A percentile compares a stretch with the other conserved stretches of the same genome.
These are phyloP conservation scores for Paramormyrops hopkinsi DNA, from an alignment of 2,797 vertebrate genomes.

Conservation along the genomic window DNA sequence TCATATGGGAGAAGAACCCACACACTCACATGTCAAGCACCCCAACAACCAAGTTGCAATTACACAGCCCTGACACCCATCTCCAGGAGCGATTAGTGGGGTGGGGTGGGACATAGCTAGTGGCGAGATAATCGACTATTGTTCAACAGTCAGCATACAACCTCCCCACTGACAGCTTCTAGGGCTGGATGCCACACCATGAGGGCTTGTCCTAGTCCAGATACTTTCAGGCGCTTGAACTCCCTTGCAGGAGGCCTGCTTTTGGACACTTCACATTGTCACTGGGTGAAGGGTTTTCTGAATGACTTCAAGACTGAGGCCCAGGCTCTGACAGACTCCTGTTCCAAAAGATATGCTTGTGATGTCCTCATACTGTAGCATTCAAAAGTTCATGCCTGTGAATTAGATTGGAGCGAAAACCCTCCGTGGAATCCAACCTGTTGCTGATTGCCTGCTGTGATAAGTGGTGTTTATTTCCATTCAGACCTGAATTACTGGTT, in stretches of 20 bases:
- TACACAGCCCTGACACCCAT: constrained; percentile 20
- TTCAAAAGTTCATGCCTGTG: not conserved
- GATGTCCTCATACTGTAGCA: not conserved
- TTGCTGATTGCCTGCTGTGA: not conserved
- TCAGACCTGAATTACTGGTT: not conserved
- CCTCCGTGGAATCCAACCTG: not conserved
- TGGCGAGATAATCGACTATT: constrained; percentile 43
- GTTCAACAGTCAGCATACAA: constrained; percentile 30
- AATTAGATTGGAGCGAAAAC: not conserved
- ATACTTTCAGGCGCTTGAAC: not conserved
- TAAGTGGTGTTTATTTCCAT: not conserved
- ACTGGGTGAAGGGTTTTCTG: not conserved
- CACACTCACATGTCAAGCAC: not conserved
- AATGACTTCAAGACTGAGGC: not conserved
- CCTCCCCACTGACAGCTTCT: constrained; percentile 25
- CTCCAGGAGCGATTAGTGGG: not conserved
- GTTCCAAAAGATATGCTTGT: not conserved
- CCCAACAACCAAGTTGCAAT: constrained; percentile 29
- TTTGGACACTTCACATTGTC: not conserved
- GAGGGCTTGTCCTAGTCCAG: not conserved
- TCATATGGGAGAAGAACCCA: not conserved
- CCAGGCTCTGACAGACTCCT: not conserved
- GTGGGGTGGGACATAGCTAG: constrained; percentile 26
- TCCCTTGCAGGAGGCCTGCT: not conserved
- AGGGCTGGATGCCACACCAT: not conserved